Base-by-base conservation (phyloP, 2,113 vertebrate species). In the Stigmatopora nigra region DNA sequence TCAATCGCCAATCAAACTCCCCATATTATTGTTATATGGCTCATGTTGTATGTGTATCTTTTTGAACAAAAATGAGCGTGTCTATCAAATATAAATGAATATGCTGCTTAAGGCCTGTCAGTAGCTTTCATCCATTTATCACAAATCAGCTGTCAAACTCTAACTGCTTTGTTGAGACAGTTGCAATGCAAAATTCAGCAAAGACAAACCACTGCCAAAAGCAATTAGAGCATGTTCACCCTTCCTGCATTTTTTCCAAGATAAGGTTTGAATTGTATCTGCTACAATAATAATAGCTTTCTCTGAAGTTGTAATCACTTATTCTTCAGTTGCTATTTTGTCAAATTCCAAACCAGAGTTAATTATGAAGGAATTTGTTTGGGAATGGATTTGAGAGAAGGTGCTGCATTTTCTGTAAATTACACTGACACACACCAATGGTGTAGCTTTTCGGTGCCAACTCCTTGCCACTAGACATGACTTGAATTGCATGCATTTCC, bases 181-280 rank as follows among this genome's bases (percentile, higher is more conserved):
- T 51, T 57, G n/a, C 14, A 61, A 46, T 74, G 72, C 0, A 5
- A 48, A 69, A n/a, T 55, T 82, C 71, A 74, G 73, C 71, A 73
- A 67, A 71, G 70, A 68, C 75, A 78, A 73, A 7, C 61, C 69
- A 69, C 60, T 80, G 68, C 45, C 61, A 64, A 63, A 60, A 68
- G 38, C 46, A 63, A 63, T 82, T 67, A 70, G 61, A 51, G 44
- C 6, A 67, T 35, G 52, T 63, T 61, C 59, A 61, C 38, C 17
- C 64, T 15, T 38, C 15, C 48, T 55, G 52, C 19, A 17, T 52
- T n/a, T 67, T 67, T 79, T 60, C 44, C 51, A 63, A 78, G 36
- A 65, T 25, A 62, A 44, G 36, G 11, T 2, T 57, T 41, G 58
- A 22, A 61, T 66, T 13, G 58, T 41, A 63, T 65, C 9, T 58